A percentile compares a stretch with the other conserved stretches of the same genome.
Conservation (phyloP, 2,888 invertebrate genomes). For the Drosophila dives region DNA sequence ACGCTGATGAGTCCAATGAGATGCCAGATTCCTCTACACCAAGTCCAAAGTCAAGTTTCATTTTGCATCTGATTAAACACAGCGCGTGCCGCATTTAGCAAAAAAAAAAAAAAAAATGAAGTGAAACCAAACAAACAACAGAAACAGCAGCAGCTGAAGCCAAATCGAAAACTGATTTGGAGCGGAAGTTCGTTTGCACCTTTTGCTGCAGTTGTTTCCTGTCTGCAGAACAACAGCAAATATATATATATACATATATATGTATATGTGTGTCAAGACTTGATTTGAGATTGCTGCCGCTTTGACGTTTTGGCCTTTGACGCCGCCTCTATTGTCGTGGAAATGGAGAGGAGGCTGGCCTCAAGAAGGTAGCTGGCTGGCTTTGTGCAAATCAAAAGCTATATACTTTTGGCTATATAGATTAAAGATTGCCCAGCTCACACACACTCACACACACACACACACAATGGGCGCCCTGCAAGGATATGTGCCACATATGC, state of each 20-base stretch:
- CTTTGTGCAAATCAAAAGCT: slow-evolving; percentile 71
- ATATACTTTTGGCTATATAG: slow-evolving; percentile 39
- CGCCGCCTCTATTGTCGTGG: slow-evolving; percentile 60
- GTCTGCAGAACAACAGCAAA: slow-evolving; percentile 52
- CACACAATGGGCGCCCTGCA: slow-evolving; percentile 24
- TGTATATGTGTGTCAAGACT: slow-evolving; percentile 37
- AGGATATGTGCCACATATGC: slow-evolving; percentile 38
- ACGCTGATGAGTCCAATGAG: slow-evolving; percentile 14
- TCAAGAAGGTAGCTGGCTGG: slow-evolving; percentile 16
- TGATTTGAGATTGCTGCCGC: slow-evolving; percentile 37
- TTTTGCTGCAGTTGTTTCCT: slow-evolving; percentile 76
- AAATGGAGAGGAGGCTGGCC: neutral
- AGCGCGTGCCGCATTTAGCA: slow-evolving; percentile 60
- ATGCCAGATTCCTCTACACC: slow-evolving; percentile 3
- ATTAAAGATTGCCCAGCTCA: slow-evolving; percentile 46
- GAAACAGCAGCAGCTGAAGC: slow-evolving; percentile 42
- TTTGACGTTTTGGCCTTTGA: slow-evolving; percentile 80
- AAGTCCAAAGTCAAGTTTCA: slow-evolving; percentile 22
- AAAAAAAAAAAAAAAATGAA: slow-evolving; percentile 15
- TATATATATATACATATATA: slow-evolving; percentile 20
- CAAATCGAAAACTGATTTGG: slow-evolving; percentile 81
- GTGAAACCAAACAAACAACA: slow-evolving; percentile 1
- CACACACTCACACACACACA: neutral
- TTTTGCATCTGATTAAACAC: slow-evolving; percentile 39
- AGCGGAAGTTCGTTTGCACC: slow-evolving; percentile 84